Evolutionary conservation across 2,888 invertebrate genomes (phyloP).

Genomic region (Leptodirus hochenwartii): DNA sequence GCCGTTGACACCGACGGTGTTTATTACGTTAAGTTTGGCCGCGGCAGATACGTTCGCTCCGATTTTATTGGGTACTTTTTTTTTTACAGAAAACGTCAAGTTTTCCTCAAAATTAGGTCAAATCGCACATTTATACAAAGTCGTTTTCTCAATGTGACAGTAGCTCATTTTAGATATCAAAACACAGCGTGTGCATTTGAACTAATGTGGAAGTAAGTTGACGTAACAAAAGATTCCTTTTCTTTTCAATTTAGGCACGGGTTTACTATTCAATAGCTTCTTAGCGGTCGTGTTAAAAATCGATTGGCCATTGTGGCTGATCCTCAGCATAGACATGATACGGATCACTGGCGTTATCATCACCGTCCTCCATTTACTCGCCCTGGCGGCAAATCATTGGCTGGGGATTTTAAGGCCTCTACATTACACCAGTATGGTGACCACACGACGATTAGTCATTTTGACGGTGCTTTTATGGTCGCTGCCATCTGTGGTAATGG

Average conservation of each 20-base stretch:
- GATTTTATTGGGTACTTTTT: slow-evolving; percentile 27
- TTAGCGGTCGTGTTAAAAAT: slow-evolving; percentile 24
- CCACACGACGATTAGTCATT: slow-evolving; percentile 30
- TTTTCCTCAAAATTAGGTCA: too few species aligned
- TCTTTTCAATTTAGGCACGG: too few species aligned
- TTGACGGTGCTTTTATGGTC: slow-evolving; percentile 36
- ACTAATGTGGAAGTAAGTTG: too few species aligned
- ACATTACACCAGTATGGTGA: slow-evolving; percentile 40
- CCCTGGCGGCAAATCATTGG: slow-evolving; percentile 46
- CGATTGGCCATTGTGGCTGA: slow-evolving; percentile 10
- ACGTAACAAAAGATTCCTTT: too few species aligned
- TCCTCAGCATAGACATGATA: slow-evolving; percentile 25
- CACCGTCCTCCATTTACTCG: slow-evolving; percentile 41
- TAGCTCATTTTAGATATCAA: too few species aligned
- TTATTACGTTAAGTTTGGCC: slow-evolving; percentile 38
- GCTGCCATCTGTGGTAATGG: slow-evolving; percentile 31
- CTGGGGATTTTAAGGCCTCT: slow-evolving; percentile 35
- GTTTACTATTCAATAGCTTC: slow-evolving; percentile 34
- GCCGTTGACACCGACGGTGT: slow-evolving; percentile 36
- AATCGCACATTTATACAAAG: too few species aligned
- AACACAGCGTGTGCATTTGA: too few species aligned
- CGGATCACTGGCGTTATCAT: slow-evolving; percentile 40
- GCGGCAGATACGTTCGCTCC: slow-evolving; percentile 38
- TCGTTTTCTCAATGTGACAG: too few species aligned
- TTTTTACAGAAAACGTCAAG: too few species aligned